Evolutionary conservation across 2,113 vertebrate genomes (phyloP), one percentile per base, ranked within the genome.

Genomic region (Halichoeres trimaculatus): DNA sequence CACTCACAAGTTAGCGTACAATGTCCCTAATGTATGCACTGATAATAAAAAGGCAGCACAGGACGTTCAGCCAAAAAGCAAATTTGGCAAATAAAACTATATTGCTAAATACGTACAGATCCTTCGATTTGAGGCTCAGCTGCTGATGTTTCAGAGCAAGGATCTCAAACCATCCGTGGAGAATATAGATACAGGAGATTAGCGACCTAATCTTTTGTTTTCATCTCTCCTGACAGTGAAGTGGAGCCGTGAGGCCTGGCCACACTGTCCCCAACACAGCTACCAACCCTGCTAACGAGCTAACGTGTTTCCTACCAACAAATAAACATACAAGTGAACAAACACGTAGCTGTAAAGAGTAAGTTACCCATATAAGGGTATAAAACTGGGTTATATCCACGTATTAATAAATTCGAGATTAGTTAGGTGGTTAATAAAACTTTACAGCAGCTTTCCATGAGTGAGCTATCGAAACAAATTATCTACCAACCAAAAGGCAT

Each of bases 171-270:
- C 8, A 23, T 1, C 16, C 51, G 14, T 23, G 48, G n/a, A 1
- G 10, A 20, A 10, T 19, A 51, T 12, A 47, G 60, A 62, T 23
- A 6, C 61, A 2, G 54, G 23, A n/a, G 47, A 68, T 58, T 55
- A 70, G 55, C 62, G 55, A 78, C 75, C 86, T 86, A 83, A 83
- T 76, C 87, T 91, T 89, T 90, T 91, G 90, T 91, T 87, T 83
- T 88, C 81, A 86, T 88, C 54, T 72, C 16, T 83, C 58, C 80
- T 88, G 84, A 79, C 74, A 87, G 55, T 69, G 64, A 71, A 79
- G 80, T 47, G 54, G 9, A 77, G 76, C 81, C 74, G 59, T 36
- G 81, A 90, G 91, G 89, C 88, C 90, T 88, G 88, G 60, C 76
- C 84, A 74, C 80, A 67, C 71, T 74, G 82, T 68, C 61, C 69